A percentile compares a stretch with the other conserved stretches of the same genome.
phyloP scores from a whole-genome alignment of 35 echinoderm and acorn worm genomes.

The Heliocidaris erythrogramma region DNA sequence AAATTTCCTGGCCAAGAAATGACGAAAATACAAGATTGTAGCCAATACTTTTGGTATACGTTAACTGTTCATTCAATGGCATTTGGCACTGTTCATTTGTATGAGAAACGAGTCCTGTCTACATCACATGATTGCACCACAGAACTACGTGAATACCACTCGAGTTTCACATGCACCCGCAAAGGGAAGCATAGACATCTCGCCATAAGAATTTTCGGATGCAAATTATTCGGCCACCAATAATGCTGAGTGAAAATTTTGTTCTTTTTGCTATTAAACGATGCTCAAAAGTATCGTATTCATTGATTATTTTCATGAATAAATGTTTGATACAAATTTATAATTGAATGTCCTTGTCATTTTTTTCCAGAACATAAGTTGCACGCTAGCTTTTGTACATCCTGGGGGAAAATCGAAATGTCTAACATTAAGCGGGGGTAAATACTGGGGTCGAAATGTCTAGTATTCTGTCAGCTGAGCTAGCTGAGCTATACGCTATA shows the following conservation, averaged over 20 bases:
- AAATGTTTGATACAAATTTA: background rate
- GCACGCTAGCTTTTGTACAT: background rate
- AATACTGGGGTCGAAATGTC: background rate
- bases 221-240: background rate
- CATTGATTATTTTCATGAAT: background rate
- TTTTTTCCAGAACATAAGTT: background rate
- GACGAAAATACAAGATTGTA: slow-evolving; percentile 4
- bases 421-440: background rate
- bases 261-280: background rate
- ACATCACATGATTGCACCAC: background rate
- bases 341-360: background rate
- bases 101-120: background rate
- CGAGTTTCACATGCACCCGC: background rate
- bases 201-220: background rate
- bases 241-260: background rate
- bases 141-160: background rate
- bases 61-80: background rate
- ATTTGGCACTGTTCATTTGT: background rate
- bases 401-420: background rate
- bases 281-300: background rate
- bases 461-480: background rate
- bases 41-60: background rate
- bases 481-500: too few species aligned
- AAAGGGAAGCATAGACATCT: background rate
- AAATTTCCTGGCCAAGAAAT: too few species aligned